phyloP scores from a whole-genome alignment of 1,140 invertebrate genomes.

The Venturia canescens region DNA sequence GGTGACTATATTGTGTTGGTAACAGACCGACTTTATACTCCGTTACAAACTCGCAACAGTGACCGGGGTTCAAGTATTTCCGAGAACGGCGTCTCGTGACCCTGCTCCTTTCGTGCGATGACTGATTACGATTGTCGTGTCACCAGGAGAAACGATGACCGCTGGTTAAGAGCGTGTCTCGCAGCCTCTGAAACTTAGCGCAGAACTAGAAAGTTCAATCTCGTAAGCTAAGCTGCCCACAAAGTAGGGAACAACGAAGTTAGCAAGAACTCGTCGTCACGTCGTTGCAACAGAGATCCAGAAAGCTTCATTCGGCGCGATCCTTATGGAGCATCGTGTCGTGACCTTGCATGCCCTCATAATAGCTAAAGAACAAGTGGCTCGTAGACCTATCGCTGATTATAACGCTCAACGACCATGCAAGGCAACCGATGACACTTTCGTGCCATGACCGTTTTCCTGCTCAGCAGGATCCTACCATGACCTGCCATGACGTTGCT shows the following conservation, averaged over 20 bases:
- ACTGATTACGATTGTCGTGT: conserved; percentile 57
- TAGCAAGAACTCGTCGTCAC: conserved; percentile 27
- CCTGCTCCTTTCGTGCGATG: conserved; percentile 52
- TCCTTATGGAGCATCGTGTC: background rate
- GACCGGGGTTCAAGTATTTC: background rate
- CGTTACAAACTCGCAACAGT: conserved; percentile 46
- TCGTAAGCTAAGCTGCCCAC: conserved; percentile 3
- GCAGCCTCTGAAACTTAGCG: conserved; percentile 8
- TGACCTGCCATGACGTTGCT: background rate
- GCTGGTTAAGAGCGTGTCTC: conserved; percentile 26
- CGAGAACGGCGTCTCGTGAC: conserved; percentile 9
- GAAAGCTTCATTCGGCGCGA: background rate
- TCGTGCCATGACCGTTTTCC: background rate
- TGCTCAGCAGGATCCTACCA: conserved; percentile 11
- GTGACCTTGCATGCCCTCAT: conserved; percentile 41
- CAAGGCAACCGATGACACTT: conserved; percentile 37
- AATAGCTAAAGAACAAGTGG: conserved; percentile 43
- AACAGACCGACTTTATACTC: too few species aligned
- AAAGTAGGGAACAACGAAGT: conserved; percentile 25
- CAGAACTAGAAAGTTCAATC: conserved; percentile 39
- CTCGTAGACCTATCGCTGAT: background rate
- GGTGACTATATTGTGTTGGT: too few species aligned
- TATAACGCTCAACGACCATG: conserved; percentile 35
- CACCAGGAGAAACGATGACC: conserved; percentile 55
- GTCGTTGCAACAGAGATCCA: conserved; percentile 26